Evolutionary conservation across 2,113 vertebrate species (phyloP).

Genomic region (Prinia subflava): DNA sequence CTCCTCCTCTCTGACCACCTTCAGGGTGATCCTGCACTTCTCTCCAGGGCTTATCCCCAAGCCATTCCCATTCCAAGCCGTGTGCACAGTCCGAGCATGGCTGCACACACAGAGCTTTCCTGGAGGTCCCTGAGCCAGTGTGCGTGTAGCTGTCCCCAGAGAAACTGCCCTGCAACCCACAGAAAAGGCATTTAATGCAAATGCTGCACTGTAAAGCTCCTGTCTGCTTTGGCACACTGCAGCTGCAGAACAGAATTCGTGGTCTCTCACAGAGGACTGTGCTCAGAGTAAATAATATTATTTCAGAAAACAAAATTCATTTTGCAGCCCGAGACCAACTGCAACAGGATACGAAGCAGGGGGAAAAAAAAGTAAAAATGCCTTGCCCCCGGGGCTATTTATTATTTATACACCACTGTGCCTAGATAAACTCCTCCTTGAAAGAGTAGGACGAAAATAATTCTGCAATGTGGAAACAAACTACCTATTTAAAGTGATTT

Average conservation of each 20-base stretch:
- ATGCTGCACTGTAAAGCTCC: neutral
- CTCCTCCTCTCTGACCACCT: neutral
- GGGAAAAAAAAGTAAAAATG: neutral
- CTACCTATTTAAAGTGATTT: conserved; percentile 71
- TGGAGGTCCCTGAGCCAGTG: neutral
- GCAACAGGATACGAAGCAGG: conserved; percentile 14
- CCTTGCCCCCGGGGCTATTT: conserved; percentile 46
- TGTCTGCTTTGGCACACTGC: neutral
- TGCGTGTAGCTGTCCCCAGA: neutral
- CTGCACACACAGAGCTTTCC: neutral
- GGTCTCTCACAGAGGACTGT: neutral
- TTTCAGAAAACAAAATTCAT: conserved; percentile 43
- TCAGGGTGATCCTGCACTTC: neutral
- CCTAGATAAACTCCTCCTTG: conserved; percentile 65
- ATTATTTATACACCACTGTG: conserved; percentile 66
- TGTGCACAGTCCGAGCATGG: neutral
- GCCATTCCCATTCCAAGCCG: neutral
- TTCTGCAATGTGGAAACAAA: conserved; percentile 70
- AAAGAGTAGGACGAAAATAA: conserved; percentile 67
- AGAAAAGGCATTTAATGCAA: neutral
- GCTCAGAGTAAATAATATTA: conserved; percentile 39
- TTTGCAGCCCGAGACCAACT: conserved; percentile 29
- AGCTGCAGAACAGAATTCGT: neutral
- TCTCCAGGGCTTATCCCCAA: neutral
- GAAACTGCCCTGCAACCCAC: neutral